Percentiles rank a stretch among this genome's conserved stretches.
Evolutionary conservation across 1,140 invertebrate genomes (phyloP).

Genomic region (Papilio xuthus): DNA sequence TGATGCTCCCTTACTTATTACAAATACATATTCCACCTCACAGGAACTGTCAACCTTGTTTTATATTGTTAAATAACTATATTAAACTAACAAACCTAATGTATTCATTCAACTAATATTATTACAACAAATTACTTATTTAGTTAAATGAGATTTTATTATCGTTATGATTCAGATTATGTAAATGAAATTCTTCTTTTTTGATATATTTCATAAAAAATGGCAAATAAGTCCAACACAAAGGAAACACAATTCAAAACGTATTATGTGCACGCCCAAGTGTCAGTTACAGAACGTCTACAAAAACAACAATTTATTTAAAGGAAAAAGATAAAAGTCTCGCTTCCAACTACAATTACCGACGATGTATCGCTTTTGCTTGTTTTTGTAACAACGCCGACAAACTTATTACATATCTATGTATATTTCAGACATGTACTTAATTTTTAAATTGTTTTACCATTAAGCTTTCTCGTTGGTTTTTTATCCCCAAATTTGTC

Average conservation of each 20-base stretch:
- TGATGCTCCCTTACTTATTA: background rate
- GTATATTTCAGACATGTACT: background rate
- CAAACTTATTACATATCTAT: background rate
- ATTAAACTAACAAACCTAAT: background rate
- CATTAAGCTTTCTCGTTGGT: background rate
- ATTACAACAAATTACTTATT: background rate
- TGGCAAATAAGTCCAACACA: background rate
- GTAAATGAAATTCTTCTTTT: background rate
- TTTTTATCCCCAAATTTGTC: background rate
- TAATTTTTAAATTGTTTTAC: background rate
- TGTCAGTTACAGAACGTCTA: background rate
- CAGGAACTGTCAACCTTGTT: background rate
- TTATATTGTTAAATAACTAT: background rate
- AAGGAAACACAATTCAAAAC: background rate
- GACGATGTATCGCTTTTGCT: background rate
- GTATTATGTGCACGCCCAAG: background rate
- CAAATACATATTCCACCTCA: background rate
- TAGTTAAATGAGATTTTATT: background rate
- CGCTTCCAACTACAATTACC: background rate
- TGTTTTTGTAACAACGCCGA: background rate
- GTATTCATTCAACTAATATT: background rate
- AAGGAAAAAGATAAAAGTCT: constrained; percentile 15
- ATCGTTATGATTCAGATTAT: background rate
- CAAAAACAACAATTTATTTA: background rate
- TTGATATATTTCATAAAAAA: background rate